Conservation (phyloP, 2,888 invertebrate species). For the Acanthopleura granulata region DNA sequence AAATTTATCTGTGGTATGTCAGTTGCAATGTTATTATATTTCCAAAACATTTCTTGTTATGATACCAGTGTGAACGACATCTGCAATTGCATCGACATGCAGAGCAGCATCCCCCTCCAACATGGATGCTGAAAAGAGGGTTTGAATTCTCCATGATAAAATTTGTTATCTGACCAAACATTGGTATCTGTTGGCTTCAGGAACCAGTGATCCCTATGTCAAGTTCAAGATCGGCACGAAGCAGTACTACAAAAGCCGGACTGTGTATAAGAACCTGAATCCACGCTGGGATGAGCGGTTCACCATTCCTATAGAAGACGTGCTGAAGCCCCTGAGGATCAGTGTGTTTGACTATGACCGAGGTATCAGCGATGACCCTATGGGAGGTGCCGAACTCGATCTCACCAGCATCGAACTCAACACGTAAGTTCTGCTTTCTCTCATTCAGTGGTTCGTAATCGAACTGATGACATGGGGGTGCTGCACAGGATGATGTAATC, state of each 20-base stretch:
- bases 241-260: constrained; percentile 92
- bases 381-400: constrained; percentile 91
- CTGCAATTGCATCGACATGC: no score
- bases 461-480: no score
- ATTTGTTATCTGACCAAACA: no score
- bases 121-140: no score
- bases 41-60: no score
- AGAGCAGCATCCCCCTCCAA: no score
- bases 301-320: constrained; percentile 76
- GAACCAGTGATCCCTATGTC: constrained; percentile 97
- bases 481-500: neutral
- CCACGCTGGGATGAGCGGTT: constrained; percentile 99
- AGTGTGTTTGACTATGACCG: constrained; percentile 96
- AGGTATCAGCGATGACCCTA: constrained; percentile 95
- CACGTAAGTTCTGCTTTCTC: constrained; percentile 60
- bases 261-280: constrained; percentile 93
- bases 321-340: constrained; percentile 57
- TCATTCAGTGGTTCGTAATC: no score
- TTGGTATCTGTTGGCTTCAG: constrained; percentile 67
- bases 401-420: constrained; percentile 85
- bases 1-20: no score
- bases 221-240: constrained; percentile 93
- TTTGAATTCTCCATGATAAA: no score
- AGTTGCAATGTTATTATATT: no score
- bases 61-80: no score